Percentiles rank a stretch among this genome's conserved stretches.
phyloP scores from a whole-genome alignment of 2,888 invertebrate genomes.

The Cryptops parisi region DNA sequence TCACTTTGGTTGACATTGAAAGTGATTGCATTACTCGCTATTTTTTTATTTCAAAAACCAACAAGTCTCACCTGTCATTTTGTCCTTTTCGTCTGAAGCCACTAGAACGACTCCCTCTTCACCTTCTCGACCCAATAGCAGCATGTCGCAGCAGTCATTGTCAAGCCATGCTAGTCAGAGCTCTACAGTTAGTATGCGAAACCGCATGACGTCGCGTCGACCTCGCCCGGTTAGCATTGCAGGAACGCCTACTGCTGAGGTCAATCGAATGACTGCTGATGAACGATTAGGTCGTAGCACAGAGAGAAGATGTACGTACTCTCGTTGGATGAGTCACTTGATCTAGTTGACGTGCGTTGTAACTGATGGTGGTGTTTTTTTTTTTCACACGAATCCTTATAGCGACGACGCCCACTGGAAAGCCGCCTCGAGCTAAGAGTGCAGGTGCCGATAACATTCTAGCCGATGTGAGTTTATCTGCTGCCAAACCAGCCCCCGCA shows the following conservation, averaged over 20 bases:
- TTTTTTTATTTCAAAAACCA: too few relatives aligned
- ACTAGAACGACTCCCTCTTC: constrained; percentile 48
- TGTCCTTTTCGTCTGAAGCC: constrained; percentile 6
- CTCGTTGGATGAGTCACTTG: too few relatives aligned
- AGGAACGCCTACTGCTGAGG: constrained; percentile 43
- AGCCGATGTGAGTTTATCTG: constrained; percentile 1
- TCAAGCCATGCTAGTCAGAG: constrained; percentile 18
- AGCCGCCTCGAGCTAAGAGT: constrained; percentile 20
- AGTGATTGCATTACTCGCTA: too few relatives aligned
- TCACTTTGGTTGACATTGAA: too few relatives aligned
- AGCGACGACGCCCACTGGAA: constrained; percentile 8
- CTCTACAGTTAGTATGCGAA: constrained; percentile 35
- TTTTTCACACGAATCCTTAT: constrained; percentile 1
- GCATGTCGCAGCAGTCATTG: constrained; percentile 50
- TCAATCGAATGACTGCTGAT: constrained; percentile 1
- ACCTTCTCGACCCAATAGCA: constrained; percentile 66
- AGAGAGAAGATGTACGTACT: constrained; percentile 19
- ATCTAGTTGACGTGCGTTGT: too few relatives aligned
- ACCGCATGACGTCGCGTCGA: constrained; percentile 21
- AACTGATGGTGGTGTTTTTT: background rate
- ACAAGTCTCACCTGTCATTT: too few relatives aligned
- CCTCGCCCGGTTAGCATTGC: constrained; percentile 66
- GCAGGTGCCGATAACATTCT: constrained; percentile 16
- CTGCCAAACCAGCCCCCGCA: too few relatives aligned
- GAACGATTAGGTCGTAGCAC: constrained; percentile 17